Conservation (phyloP, 2,113 vertebrate species). For the Siniperca knerii region DNA sequence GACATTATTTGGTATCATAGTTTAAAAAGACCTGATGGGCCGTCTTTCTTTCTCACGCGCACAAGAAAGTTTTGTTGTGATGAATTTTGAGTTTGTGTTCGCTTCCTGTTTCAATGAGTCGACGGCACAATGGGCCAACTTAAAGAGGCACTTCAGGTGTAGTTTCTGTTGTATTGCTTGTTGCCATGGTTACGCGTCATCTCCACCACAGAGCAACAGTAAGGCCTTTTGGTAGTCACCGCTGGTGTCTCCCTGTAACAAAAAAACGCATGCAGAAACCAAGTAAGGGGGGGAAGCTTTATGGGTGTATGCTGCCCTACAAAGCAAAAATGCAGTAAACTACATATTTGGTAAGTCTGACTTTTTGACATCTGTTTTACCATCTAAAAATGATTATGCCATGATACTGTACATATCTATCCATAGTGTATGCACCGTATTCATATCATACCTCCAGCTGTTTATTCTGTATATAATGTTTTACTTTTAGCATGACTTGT, state of each 20-base stretch:
- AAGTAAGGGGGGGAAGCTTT: neutral
- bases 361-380: too few species aligned
- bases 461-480: too few species aligned
- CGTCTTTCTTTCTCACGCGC: neutral
- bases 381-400: too few species aligned
- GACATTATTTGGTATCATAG: conserved; percentile 43
- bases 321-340: too few species aligned
- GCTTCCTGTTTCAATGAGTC: conserved; percentile 10
- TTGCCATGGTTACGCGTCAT: conserved; percentile 86
- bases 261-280: conserved; percentile 40
- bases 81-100: neutral
- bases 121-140: neutral
- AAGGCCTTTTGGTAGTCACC: conserved; percentile 93
- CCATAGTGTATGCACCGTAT: too few species aligned
- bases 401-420: too few species aligned
- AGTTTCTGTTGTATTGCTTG: neutral
- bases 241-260: conserved; percentile 88
- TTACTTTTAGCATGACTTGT: too few species aligned
- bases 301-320: too few species aligned
- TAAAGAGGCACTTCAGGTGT: conserved; percentile 58
- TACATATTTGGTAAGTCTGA: neutral
- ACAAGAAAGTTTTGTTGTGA: neutral
- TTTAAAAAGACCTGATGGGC: conserved; percentile 40
- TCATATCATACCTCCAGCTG: too few species aligned
- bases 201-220: conserved; percentile 91